Evolutionary conservation across 1,140 invertebrate genomes (phyloP), one percentile per base, ranked within the genome.

Genomic region (Lithobius niger): DNA sequence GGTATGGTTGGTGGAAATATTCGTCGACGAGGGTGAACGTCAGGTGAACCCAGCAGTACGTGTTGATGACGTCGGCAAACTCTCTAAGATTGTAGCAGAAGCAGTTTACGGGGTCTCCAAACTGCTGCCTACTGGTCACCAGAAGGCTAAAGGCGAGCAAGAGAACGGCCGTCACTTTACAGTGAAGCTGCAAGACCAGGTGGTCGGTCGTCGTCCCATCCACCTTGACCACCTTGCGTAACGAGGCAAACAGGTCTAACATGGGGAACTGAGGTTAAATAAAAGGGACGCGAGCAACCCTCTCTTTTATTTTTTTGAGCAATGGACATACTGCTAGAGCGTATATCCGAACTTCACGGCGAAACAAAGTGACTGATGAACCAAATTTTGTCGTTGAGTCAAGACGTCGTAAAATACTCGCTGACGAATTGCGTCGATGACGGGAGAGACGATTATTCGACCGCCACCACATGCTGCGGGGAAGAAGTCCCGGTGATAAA

Each of bases 21-120:
- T 87, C 86, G 67, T 87, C 85, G 31, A 86, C 86, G 83, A 92
- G 89, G 0, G 86, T 88, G 65, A 89, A 93, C 13, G 88, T 92
- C 31, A 86, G 86, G 26, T 85, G 88, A 64, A 93, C 90, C 89
- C 89, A 91, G 65, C 88, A 91, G 67, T 85, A 91, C 0, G 87
- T 90, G 70, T 91, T 91, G 60, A 92, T 82, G 42, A 86, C 84
- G 68, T 88, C 78, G 10, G 73, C 75, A 0, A 85, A 85, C 2
- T 60, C 56, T n/a, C n/a, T n/a, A n/a, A 16, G 64, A 75, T 16
- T 87, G 83, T n/a, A n/a, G n/a, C n/a, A n/a, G 64, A 92, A 89
- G 69, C 92, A 96, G 59, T 86, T 81, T 58, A 96, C 95, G 10
- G 92, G 91, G 60, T 88, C 82, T 6, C 92, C 92, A 2, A 94